Conservation (phyloP, 35 echinoderm and acorn worm genomes). For the Diadema setosum region DNA sequence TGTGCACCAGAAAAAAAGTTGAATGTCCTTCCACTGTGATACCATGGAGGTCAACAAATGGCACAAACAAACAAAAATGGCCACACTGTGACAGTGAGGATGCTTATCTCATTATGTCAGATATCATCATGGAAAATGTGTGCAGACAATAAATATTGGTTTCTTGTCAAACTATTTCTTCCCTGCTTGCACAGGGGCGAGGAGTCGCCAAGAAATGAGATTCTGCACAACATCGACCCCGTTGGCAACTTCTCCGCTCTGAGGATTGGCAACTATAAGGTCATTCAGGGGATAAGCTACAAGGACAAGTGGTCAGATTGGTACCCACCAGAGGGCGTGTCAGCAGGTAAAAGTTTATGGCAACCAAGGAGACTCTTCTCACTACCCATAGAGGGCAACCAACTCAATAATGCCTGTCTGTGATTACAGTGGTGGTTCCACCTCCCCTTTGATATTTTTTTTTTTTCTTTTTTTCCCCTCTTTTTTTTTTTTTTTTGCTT, state of each 20-base stretch:
- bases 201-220: slow-evolving; percentile 57
- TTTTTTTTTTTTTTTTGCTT: too few species aligned
- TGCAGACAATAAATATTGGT: too few species aligned
- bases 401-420: background rate
- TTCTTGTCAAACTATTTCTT: too few species aligned
- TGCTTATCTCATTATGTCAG: too few species aligned
- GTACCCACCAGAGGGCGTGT: slow-evolving; percentile 66
- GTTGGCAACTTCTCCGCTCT: slow-evolving; percentile 17
- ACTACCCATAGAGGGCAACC: background rate
- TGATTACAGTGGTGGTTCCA: background rate
- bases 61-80: too few species aligned
- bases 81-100: too few species aligned
- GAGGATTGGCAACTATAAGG: slow-evolving; percentile 69
- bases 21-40: too few species aligned
- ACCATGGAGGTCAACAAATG: too few species aligned
- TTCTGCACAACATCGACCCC: slow-evolving; percentile 79
- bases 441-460: background rate
- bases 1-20: too few species aligned
- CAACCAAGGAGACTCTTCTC: background rate
- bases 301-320: slow-evolving; percentile 54
- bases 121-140: too few species aligned
- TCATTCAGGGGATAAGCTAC: slow-evolving; percentile 34
- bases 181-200: slow-evolving; percentile 41
- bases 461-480: too few species aligned
- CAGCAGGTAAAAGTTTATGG: slow-evolving; percentile 2